Evolutionary conservation across 2,888 invertebrate species (phyloP), one percentile per base, ranked within the genome.

Genomic region (Cylindroiulus punctatus): DNA sequence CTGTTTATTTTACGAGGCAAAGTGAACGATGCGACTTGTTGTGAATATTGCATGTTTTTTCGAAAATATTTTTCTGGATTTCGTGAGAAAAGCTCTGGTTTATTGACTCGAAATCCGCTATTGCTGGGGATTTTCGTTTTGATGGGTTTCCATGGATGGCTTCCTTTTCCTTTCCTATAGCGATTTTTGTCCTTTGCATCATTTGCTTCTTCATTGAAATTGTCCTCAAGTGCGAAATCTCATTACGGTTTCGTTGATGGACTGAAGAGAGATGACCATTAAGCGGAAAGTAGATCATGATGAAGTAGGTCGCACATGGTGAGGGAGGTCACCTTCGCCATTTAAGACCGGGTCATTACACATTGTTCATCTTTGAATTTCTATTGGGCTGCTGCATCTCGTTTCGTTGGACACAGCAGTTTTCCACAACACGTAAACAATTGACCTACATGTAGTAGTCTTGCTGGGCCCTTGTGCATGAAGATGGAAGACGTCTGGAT

Each of bases 241-340:
- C 65, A 65, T 65, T 65, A 65, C 26, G 65, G 26, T 65, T 65
- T 65, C 65, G 65, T 65, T 65, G 65, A 65, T 65, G 65, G 65
- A 26, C 65, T 65, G 65, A 65, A 65, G 26, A 65, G 65, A 26
- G 65, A 22, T 65, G 65, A 65, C 65, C 65, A 65, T 65, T 65
- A 65, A 65, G 65, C 65, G 65, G 65, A 65, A 65, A 65, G 65
- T 65, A 65, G 65, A 65, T 65, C 65, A 26, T 26, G 65, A 65
- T 65, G 65, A 26, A 65, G 65, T 22, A 26, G 26, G 8, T n/a
- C 26, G 10, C n/a, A 26, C 8, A n/a, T 40, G 40, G 40, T 40
- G 2, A 22, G 26, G 26, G 26, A 26, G 65, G 65, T 65, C 65
- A 65, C 65, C 65, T 65, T 65, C 22, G 26, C 57, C n/a, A 57